Percentiles rank a stretch among this genome's conserved stretches.
Evolutionary conservation across 1,140 invertebrate species (phyloP).

Genomic region (Acromyrmex heyeri): DNA sequence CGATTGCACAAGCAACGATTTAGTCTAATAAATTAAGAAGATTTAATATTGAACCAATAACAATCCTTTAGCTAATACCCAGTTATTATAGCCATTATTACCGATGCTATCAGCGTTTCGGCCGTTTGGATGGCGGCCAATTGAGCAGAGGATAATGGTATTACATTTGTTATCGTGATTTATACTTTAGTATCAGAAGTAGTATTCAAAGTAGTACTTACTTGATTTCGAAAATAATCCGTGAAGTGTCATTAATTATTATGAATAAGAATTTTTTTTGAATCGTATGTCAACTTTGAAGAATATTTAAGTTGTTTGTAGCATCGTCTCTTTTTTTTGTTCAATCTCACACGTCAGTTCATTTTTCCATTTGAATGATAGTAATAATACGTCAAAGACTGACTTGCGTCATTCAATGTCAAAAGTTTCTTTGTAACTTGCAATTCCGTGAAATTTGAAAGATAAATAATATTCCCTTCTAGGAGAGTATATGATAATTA

Average conservation of each 20-base stretch:
- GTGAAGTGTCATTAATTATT: background rate
- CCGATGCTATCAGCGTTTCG: slow-evolving; percentile 39
- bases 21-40: slow-evolving; percentile 27
- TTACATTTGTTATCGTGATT: slow-evolving; percentile 48
- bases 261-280: background rate
- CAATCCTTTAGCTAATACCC: slow-evolving; percentile 36
- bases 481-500: background rate
- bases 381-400: background rate
- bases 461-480: background rate
- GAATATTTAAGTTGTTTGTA: background rate
- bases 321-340: background rate
- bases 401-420: background rate
- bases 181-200: background rate
- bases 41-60: slow-evolving; percentile 39
- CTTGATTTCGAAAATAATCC: background rate
- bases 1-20: background rate
- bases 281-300: background rate
- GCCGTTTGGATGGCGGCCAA: slow-evolving; percentile 15
- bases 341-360: background rate
- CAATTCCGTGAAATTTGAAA: background rate
- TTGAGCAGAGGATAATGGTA: slow-evolving; percentile 39
- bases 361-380: background rate
- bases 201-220: background rate
- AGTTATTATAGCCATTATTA: slow-evolving; percentile 27
- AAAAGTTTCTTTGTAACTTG: background rate